phyloP scores from a whole-genome alignment of 2,888 invertebrate genomes.

The Cheilosia variabilis region DNA sequence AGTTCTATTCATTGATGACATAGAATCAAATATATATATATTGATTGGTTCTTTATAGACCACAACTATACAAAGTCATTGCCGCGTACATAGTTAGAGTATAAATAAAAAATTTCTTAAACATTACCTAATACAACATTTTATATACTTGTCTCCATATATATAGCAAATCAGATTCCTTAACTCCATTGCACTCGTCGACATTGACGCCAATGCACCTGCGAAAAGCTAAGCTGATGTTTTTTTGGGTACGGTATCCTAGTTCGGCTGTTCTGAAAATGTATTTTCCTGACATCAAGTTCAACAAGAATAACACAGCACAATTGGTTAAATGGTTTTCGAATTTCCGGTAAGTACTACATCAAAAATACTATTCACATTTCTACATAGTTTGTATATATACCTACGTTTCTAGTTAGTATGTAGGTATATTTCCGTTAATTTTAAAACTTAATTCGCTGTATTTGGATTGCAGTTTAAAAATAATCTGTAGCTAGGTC shows the following conservation, averaged over 20 bases:
- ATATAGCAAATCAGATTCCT: constrained; percentile 85
- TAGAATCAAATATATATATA: no score
- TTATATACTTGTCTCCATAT: constrained; percentile 75
- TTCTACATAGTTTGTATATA: background rate
- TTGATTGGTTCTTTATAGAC: no score
- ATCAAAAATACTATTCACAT: background rate
- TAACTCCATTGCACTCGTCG: constrained; percentile 95
- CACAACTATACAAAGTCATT: background rate
- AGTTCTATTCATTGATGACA: no score
- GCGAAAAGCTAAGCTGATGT: constrained; percentile 99
- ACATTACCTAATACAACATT: constrained; percentile 7
- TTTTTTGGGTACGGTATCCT: constrained; percentile 99
- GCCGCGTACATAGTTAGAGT: constrained; percentile 6
- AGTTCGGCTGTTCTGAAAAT: constrained; percentile 99
- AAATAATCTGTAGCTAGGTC: no score
- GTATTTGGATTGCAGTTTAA: no score
- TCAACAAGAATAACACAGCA: constrained; percentile 99
- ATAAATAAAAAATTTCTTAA: background rate
- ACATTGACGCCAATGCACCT: constrained; percentile 99
- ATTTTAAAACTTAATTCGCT: no score
- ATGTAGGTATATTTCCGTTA: background rate
- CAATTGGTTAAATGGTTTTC: constrained; percentile 99
- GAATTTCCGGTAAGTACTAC: constrained; percentile 96
- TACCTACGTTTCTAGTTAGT: background rate
- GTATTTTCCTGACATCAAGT: constrained; percentile 99